Evolutionary conservation across 2,113 vertebrate genomes (phyloP).

Genomic region (Plecotus auritus): DNA sequence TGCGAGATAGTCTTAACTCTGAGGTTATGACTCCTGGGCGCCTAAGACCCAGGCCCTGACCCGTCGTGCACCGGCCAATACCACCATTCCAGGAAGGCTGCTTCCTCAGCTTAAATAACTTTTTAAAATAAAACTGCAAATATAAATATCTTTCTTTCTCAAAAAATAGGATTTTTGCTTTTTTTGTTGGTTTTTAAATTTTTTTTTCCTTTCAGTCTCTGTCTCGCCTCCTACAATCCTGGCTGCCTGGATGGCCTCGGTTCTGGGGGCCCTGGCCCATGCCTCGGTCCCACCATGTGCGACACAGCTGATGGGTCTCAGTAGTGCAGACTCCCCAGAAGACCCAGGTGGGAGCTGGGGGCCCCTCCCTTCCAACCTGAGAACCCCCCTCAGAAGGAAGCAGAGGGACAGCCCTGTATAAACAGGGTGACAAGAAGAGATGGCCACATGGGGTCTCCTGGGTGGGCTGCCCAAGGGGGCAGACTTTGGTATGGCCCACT

Average conservation of each 20-base stretch:
- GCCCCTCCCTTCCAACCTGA: neutral
- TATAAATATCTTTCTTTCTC: slow-evolving; percentile 79
- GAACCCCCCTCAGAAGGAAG: neutral
- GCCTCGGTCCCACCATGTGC: neutral
- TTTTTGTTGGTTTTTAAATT: slow-evolving; percentile 39
- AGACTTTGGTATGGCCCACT: slow-evolving; percentile 31
- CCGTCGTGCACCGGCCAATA: slow-evolving; percentile 54
- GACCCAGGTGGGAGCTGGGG: neutral
- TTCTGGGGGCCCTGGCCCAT: neutral
- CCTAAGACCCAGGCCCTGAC: slow-evolving; percentile 35
- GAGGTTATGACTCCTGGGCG: slow-evolving; percentile 37
- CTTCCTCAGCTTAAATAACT: slow-evolving; percentile 78
- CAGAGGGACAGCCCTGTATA: neutral
- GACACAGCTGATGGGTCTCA: neutral
- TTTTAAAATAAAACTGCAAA: slow-evolving; percentile 77
- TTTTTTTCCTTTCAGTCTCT: neutral
- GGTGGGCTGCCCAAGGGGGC: neutral
- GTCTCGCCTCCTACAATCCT: neutral
- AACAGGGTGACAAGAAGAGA: neutral
- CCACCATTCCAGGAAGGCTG: slow-evolving; percentile 46
- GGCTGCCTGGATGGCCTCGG: neutral
- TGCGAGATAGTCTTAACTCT: slow-evolving; percentile 51
- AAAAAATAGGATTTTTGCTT: slow-evolving; percentile 73
- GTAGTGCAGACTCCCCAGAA: slow-evolving; percentile 34
- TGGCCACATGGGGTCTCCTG: neutral